Evolutionary conservation across 2,113 vertebrate genomes (phyloP).

Genomic region (Rhadina sibilatrix): DNA sequence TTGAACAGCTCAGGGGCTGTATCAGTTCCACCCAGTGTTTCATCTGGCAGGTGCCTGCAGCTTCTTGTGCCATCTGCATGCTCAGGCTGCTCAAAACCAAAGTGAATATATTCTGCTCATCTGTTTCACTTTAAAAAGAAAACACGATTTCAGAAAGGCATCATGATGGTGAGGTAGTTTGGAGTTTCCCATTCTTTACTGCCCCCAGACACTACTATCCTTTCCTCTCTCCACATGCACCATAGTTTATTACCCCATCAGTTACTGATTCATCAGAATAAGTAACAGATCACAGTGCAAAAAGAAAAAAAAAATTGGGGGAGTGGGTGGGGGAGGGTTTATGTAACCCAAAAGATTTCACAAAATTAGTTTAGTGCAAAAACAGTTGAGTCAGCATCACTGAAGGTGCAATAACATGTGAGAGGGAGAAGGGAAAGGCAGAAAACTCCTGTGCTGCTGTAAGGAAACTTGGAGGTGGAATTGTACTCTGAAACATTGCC

Average conservation of each 20-base stretch:
- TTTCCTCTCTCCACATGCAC: neutral
- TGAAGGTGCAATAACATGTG: neutral
- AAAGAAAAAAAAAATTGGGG: fast-evolving
- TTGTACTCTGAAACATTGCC: neutral
- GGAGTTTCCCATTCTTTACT: neutral
- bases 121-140: neutral
- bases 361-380: neutral
- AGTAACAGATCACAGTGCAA: neutral
- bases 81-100: neutral
- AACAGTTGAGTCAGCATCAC: conserved; percentile 41
- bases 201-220: neutral
- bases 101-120: neutral
- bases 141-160: neutral
- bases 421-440: neutral
- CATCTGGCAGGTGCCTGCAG: neutral
- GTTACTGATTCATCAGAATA: neutral
- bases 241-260: neutral
- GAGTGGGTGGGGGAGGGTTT: neutral
- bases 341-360: conserved; percentile 16
- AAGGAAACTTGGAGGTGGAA: neutral
- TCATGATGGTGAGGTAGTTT: neutral
- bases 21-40: neutral
- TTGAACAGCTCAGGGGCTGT: neutral
- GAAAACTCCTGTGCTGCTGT: neutral
- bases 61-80: neutral